phyloP scores from a whole-genome alignment of 2,797 vertebrate species.

The Cyclura pinguis region DNA sequence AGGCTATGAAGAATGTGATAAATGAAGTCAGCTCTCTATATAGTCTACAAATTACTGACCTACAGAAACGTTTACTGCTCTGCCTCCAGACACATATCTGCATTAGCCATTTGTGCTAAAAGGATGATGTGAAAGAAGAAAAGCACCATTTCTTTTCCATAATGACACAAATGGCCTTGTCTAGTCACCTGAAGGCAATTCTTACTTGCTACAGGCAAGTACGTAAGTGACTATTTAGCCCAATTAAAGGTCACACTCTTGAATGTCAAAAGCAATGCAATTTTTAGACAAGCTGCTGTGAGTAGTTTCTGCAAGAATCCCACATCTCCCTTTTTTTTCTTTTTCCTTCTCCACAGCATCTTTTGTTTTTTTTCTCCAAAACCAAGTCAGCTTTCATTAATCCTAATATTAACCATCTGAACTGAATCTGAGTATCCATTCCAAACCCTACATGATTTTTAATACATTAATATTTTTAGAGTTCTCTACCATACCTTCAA shows the following conservation, averaged over 20 bases:
- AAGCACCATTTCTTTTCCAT: neutral
- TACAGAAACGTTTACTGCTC: neutral
- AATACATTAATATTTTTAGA: slow-evolving; percentile 9
- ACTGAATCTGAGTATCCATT: neutral
- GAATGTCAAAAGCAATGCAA: neutral
- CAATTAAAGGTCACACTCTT: neutral
- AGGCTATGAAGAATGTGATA: neutral
- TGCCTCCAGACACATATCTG: neutral
- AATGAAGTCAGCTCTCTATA: neutral
- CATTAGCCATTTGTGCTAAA: neutral
- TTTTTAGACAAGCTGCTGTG: too few species aligned
- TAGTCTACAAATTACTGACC: neutral
- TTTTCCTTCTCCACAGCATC: neutral
- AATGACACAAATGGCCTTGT: neutral
- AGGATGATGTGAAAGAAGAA: neutral
- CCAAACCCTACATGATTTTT: neutral
- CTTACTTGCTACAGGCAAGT: neutral
- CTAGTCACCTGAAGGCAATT: neutral
- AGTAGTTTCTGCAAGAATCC: neutral
- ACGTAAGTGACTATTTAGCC: neutral
- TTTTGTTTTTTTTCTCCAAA: neutral
- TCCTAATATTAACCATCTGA: neutral
- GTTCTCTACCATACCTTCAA: neutral
- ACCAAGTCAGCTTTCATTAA: neutral
- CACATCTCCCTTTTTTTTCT: too few species aligned